Conservation (phyloP, 2,113 vertebrate species). For the Petromus typicus region DNA sequence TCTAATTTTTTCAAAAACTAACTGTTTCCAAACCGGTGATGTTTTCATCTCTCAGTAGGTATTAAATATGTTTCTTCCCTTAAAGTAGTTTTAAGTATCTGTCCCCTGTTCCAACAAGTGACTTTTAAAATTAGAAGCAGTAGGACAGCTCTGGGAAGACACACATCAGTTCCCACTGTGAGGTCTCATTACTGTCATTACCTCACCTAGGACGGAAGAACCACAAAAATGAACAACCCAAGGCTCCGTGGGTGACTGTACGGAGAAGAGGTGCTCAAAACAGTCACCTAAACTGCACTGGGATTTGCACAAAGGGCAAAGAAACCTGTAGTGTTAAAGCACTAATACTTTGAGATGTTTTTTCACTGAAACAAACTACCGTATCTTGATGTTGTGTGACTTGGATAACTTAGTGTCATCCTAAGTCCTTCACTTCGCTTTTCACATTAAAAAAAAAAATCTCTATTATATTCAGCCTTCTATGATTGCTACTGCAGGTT, state of each 20-base stretch:
- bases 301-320: background rate
- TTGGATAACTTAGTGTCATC: background rate
- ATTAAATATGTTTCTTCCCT: background rate
- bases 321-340: background rate
- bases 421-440: background rate
- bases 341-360: background rate
- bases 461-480: background rate
- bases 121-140: conserved; percentile 12
- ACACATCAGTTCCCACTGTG: background rate
- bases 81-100: background rate
- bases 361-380: background rate
- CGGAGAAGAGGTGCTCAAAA: background rate
- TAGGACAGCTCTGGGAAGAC: background rate
- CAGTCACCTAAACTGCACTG: background rate
- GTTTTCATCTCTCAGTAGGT: conserved; percentile 21
- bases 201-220: background rate
- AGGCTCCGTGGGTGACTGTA: background rate
- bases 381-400: background rate
- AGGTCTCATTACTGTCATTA: background rate
- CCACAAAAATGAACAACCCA: background rate
- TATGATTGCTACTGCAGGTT: background rate
- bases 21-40: background rate
- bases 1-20: conserved; percentile 37
- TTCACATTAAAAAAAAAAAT: background rate
- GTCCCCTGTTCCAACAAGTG: background rate